Base-by-base conservation (phyloP, 2,888 invertebrate genomes). In the Catocala fraxini region DNA sequence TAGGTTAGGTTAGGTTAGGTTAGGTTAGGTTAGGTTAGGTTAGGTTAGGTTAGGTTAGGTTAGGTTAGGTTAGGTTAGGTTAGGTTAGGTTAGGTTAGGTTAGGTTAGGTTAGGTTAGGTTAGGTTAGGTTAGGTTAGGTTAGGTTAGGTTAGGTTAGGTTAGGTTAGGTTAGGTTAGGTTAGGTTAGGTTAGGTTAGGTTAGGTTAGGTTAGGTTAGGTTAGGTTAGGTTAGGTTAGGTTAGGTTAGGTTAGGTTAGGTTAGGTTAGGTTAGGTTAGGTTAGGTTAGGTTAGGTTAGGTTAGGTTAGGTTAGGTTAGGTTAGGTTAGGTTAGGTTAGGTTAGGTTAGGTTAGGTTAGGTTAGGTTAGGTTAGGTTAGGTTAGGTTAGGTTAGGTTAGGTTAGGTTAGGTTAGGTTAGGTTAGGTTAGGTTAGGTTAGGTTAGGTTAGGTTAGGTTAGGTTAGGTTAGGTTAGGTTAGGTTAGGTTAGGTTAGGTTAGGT, bases 381-480 rank as follows among this genome's bases (percentile, higher is more conserved):
- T 63, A 63, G 63, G 67, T 67, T 67, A 67, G 67, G 67, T 67
- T 67, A 63, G 67, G 67, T 67, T 67, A 63, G 65, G 65, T 66
- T 55, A 61, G 65, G 61, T 65, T 65, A 65, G 65, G 65, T 65
- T 65, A 61, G 70, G 70, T 70, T 70, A 68, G 70, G 70, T 70
- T 70, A 67, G 70, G 42, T 42, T 71, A 68, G 70, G 68, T 65
- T 59, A 57, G 58, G 66, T 63, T 62, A 59, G 66, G 59, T 42
- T 59, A 56, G 68, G 61, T 58, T 60, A 68, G 46, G 55, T 45
- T 55, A 46, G 55, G 59, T 59, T 53, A 52, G 53, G 57, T 62
- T 53, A 57, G 53, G 56, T 62, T 63, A 62, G 61, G 61, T 61
- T 62, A 62, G 61, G 61, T 62, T 62, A 62, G 63, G 63, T 60